These are phyloP conservation scores for Agraylea sexmaculata DNA, from an alignment of 1,140 invertebrate species.

Conservation along the genomic window DNA sequence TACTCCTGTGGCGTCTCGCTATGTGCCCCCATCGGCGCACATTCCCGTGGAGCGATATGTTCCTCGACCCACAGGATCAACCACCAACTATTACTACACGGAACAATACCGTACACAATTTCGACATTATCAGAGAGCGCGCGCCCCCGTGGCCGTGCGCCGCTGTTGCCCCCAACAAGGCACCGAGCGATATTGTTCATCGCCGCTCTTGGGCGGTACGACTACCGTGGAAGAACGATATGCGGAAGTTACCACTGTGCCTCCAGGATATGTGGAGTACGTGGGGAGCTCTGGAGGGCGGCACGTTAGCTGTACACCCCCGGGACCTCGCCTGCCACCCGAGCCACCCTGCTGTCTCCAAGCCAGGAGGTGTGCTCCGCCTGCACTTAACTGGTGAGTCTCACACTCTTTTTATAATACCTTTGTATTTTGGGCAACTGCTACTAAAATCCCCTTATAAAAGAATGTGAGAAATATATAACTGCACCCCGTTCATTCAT, in stretches of 20 bases:
- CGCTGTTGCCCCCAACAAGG: constrained; percentile 39
- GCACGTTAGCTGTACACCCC: constrained; percentile 46
- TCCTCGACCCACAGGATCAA: constrained; percentile 43
- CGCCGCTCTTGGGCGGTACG: constrained; percentile 38
- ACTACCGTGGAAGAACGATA: constrained; percentile 31
- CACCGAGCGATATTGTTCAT: constrained; percentile 30
- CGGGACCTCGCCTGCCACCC: constrained; percentile 30
- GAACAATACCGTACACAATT: constrained; percentile 40
- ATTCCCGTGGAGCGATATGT: constrained; percentile 57
- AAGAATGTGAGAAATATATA: too few species aligned
- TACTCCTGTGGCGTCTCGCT: constrained; percentile 26
- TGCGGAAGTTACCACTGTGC: constrained; percentile 28
- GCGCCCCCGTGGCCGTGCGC: constrained; percentile 36
- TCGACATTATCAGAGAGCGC: constrained; percentile 36
- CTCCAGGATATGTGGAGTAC: constrained; percentile 41
- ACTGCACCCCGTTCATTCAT: too few species aligned
- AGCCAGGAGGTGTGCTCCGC: constrained; percentile 36
- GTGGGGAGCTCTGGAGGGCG: constrained; percentile 43
- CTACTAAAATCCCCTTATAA: too few species aligned
- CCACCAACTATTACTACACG: constrained; percentile 36
- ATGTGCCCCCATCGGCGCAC: constrained; percentile 53
- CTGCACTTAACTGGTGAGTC: constrained; percentile 52
- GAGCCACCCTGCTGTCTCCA: constrained; percentile 41
- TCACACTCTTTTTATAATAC: too few species aligned
- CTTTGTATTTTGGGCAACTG: too few species aligned